phyloP scores from a whole-genome alignment of 2,797 vertebrate species.

The Pantherophis alleghaniensis region DNA sequence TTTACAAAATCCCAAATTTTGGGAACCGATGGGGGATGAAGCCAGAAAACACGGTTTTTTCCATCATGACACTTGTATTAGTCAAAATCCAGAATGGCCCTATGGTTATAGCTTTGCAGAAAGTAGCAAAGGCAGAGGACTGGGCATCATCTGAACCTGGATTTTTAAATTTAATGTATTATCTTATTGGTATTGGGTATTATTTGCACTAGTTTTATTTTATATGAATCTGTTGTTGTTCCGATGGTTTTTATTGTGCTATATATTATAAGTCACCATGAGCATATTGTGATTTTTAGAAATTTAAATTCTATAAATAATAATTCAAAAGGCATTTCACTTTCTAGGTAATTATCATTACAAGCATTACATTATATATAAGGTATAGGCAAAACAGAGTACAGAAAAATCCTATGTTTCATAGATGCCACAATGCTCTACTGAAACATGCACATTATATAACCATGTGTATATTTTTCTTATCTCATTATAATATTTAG shows the following conservation, averaged over 20 bases:
- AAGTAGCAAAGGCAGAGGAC: neutral
- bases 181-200: neutral
- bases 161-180: neutral
- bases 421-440: neutral
- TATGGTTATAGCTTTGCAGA: neutral
- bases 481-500: neutral
- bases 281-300: neutral
- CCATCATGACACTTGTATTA: neutral
- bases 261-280: neutral
- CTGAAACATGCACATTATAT: neutral
- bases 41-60: neutral
- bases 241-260: neutral
- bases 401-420: neutral
- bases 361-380: neutral
- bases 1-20: neutral
- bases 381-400: neutral
- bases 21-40: neutral
- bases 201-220: neutral
- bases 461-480: neutral
- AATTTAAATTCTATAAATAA: neutral
- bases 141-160: neutral
- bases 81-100: neutral
- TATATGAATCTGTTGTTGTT: neutral
- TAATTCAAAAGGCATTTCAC: neutral
- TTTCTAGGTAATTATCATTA: neutral